These are phyloP conservation scores for Pecten maximus DNA, from an alignment of 2,888 invertebrate species.

Conservation along the genomic window DNA sequence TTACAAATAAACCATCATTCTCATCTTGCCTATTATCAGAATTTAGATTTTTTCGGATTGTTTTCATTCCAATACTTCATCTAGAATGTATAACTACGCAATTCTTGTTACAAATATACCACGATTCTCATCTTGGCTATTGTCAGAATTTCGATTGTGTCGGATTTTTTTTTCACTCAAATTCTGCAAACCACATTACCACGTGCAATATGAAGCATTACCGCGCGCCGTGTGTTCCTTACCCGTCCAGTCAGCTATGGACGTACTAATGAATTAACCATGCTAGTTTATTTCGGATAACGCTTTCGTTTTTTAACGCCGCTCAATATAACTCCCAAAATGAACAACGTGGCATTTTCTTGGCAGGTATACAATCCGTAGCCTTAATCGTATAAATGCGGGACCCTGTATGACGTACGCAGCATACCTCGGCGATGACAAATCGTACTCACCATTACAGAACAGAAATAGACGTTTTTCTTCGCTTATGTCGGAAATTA, in stretches of 20 bases:
- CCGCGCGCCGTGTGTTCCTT: neutral
- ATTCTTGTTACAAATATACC: neutral
- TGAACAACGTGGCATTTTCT: slow-evolving; percentile 15
- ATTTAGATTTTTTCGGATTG: no score
- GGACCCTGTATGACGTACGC: neutral
- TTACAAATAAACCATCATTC: no score
- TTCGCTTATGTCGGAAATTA: neutral
- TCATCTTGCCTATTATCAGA: no score
- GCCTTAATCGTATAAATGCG: neutral
- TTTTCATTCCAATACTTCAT: no score
- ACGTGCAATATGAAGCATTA: neutral
- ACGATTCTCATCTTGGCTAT: neutral
- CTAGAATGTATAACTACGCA: neutral
- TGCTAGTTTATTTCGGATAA: neutral
- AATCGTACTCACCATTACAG: neutral
- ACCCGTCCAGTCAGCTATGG: neutral
- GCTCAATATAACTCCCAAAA: neutral
- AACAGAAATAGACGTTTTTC: neutral
- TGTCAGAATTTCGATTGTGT: neutral
- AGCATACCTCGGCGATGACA: neutral
- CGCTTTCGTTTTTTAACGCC: neutral
- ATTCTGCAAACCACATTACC: neutral
- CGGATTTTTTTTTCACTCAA: neutral
- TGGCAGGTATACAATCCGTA: neutral
- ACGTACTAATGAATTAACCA: slow-evolving; percentile 4